Percentiles rank a stretch among this genome's conserved stretches.
These are phyloP conservation scores for Acomys russatus DNA, from an alignment of 2,797 vertebrate genomes.

Conservation along the genomic window DNA sequence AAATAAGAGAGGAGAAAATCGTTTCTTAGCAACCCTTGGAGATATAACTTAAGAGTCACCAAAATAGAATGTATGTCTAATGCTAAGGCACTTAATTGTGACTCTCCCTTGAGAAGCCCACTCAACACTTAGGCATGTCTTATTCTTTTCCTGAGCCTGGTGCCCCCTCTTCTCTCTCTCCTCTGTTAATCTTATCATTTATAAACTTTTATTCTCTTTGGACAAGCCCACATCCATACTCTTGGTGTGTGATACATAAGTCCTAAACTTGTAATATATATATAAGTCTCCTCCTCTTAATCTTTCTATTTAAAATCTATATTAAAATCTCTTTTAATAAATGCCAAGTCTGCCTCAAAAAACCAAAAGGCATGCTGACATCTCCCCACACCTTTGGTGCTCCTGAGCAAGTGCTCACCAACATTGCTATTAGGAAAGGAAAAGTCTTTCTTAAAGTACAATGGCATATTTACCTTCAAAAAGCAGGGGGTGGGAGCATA, in stretches of 20 bases:
- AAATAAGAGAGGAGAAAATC: neutral
- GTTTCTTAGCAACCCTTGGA: slow-evolving; percentile 26
- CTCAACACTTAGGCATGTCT: neutral
- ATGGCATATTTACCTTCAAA: slow-evolving; percentile 33
- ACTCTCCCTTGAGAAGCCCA: neutral
- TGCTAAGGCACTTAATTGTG: neutral
- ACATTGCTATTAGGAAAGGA: neutral
- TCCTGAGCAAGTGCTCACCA: neutral
- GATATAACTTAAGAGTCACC: slow-evolving; percentile 5
- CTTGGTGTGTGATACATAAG: neutral
- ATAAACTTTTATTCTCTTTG: neutral
- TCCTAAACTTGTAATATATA: neutral
- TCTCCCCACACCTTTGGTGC: neutral
- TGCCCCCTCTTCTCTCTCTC: neutral
- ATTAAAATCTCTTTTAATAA: slow-evolving; percentile 2
- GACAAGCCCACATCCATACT: neutral
- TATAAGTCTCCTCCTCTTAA: neutral
- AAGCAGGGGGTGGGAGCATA: neutral
- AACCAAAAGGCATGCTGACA: neutral
- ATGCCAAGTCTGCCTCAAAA: neutral
- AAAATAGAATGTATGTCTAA: neutral
- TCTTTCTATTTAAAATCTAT: neutral
- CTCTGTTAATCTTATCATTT: neutral
- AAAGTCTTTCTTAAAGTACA: slow-evolving; percentile 11
- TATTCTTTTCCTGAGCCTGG: neutral